phyloP scores from a whole-genome alignment of 2,797 vertebrate genomes.

The Tragopan temminckii region DNA sequence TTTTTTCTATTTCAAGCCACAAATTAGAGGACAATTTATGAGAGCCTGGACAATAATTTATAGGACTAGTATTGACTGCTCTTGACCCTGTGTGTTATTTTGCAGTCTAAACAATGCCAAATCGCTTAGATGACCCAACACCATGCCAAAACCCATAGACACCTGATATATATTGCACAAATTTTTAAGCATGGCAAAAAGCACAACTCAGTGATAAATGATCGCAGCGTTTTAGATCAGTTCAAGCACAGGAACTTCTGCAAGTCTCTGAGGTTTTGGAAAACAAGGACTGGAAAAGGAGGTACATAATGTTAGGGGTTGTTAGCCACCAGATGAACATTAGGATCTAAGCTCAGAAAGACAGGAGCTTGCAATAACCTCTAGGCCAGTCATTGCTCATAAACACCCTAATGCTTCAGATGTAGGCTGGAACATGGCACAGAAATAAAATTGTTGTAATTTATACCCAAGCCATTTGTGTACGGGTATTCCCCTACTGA shows the following conservation, averaged over 20 bases:
- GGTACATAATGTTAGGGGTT: neutral
- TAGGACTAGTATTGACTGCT: conserved; percentile 75
- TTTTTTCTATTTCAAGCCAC: conserved; percentile 44
- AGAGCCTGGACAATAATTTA: conserved; percentile 78
- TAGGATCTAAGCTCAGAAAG: neutral
- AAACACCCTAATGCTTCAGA: neutral
- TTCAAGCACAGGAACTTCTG: conserved; percentile 9
- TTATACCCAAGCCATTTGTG: neutral
- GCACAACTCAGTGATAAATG: conserved; percentile 56
- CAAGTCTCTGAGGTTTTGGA: conserved; percentile 19
- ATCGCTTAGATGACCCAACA: conserved; percentile 74
- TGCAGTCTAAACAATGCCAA: conserved; percentile 79
- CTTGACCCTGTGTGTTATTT: conserved; percentile 77
- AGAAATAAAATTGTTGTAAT: neutral
- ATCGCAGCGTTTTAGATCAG: conserved; percentile 53
- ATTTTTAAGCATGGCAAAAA: conserved; percentile 74
- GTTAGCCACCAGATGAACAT: neutral
- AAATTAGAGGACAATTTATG: conserved; percentile 82
- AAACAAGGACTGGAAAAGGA: neutral
- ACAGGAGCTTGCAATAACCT: neutral
- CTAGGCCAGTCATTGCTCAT: neutral
- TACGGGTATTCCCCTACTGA: neutral
- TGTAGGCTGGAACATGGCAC: neutral
- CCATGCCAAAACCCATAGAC: conserved; percentile 71
- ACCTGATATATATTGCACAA: conserved; percentile 76